A percentile compares a stretch with the other conserved stretches of the same genome.
Conservation (phyloP, 2,888 invertebrate genomes). For the Iphiclides podalirius region DNA sequence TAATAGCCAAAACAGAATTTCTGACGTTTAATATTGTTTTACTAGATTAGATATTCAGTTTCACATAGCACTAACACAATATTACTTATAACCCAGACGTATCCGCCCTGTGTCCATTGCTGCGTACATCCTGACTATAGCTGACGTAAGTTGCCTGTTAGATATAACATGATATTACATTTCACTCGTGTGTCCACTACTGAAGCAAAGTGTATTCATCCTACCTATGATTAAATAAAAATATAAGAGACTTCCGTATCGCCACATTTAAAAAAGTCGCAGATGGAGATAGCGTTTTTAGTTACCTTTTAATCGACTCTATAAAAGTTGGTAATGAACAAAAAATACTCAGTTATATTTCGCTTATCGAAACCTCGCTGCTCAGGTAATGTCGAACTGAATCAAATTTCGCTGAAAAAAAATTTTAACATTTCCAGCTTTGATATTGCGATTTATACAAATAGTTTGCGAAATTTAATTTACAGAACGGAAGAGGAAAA, state of each 20-base stretch:
- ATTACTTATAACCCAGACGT: constrained; percentile 1
- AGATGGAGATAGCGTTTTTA: too few relatives aligned
- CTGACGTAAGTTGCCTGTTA: constrained; percentile 24
- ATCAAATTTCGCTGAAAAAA: constrained; percentile 17
- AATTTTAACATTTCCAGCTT: constrained; percentile 4
- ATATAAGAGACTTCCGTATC: too few relatives aligned
- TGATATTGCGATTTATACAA: constrained; percentile 4
- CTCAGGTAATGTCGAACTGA: constrained; percentile 4
- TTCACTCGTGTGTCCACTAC: too few relatives aligned
- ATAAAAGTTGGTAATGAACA: constrained; percentile 17
- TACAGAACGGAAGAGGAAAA: constrained; percentile 6
- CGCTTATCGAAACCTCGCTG: constrained; percentile 3
- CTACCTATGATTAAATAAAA: too few relatives aligned
- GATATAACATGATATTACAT: constrained; percentile 16
- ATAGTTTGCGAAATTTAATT: constrained; percentile 7
- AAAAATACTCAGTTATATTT: constrained; percentile 11
- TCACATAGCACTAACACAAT: constrained; percentile 2
- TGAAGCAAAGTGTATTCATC: too few relatives aligned
- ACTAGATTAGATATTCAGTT: constrained; percentile 5
- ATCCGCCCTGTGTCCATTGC: constrained; percentile 3
- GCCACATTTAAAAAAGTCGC: too few relatives aligned
- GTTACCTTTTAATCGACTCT: not conserved
- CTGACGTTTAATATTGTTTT: not conserved
- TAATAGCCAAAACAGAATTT: too few relatives aligned
- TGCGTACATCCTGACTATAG: constrained; percentile 23